Evolutionary conservation across 2,888 invertebrate genomes (phyloP), one percentile per base, ranked within the genome.

Genomic region (Parochlus steinenii): DNA sequence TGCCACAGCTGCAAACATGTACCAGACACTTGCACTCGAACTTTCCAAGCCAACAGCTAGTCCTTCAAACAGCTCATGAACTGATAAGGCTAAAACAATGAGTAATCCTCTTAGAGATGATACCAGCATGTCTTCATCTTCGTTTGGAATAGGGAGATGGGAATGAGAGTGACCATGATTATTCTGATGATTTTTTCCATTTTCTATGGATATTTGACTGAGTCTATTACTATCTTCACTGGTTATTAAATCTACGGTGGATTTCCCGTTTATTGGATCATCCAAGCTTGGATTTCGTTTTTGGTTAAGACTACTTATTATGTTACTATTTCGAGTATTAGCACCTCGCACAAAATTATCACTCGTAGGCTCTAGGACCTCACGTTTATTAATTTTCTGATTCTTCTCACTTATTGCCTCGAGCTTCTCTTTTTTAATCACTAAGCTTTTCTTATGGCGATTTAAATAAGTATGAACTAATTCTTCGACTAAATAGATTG

Each of bases 401-500:
- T 15, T n/a, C 10, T 12, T 29, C 19, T 17, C 19, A 16, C 11
- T 20, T n/a, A n/a, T n/a, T n/a, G n/a, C n/a, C n/a, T n/a, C n/a
- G n/a, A n/a, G n/a, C n/a, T n/a, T n/a, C 19, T 19, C 19, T 6
- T 3, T 12, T 25, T 29, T 24, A 26, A 10, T 28, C 8, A 11
- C 11, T 16, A 31, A 6, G 6, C 45, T 56, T 40, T 52, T 56
- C 45, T 65, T 64, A 29, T 70, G 54, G 4, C 57, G 51, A 48
- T 70, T 66, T 32, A 83, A 62, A 50, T 77, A 74, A 31, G 68
- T 50, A 48, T 83, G 82, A 2, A 82, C 77, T 30, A 74, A 45
- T 49, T 85, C 82, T 45, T 85, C 85, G n/a, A 83, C 70, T 8
- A 81, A 57, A 49, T 76, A 80, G 69, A 81, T 78, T 16, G 71